Conservation (phyloP, 2,113 vertebrate genomes). For the Gopherus evgoodei region DNA sequence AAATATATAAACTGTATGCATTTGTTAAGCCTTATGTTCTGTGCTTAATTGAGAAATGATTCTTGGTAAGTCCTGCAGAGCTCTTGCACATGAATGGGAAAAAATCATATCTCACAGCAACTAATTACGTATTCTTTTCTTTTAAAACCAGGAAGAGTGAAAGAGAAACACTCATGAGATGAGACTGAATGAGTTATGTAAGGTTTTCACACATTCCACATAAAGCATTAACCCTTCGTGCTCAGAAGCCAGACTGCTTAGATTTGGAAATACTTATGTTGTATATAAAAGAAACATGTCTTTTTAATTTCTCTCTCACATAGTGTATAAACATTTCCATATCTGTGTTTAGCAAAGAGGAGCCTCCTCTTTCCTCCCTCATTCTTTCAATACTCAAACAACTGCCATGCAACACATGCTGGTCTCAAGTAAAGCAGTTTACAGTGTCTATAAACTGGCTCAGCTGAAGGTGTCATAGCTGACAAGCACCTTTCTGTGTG, state of each 20-base stretch:
- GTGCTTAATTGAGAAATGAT: conserved; percentile 78
- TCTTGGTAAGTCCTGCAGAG: conserved; percentile 76
- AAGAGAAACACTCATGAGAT: conserved; percentile 83
- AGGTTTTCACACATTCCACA: conserved; percentile 57
- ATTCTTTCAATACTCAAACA: not conserved
- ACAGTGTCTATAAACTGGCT: not conserved
- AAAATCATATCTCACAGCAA: conserved; percentile 77
- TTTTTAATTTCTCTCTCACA: not conserved
- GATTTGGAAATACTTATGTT: not conserved
- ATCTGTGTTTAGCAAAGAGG: not conserved
- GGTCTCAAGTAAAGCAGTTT: not conserved
- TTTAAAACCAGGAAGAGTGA: conserved; percentile 84
- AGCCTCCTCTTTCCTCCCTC: not conserved
- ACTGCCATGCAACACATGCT: not conserved
- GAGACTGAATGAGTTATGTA: conserved; percentile 79
- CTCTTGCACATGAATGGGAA: conserved; percentile 71
- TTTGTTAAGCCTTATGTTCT: conserved; percentile 51
- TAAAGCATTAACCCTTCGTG: conserved; percentile 72
- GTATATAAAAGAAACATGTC: not conserved
- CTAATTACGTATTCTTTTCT: conserved; percentile 84
- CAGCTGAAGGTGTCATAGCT: not conserved
- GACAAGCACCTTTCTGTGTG: not conserved
- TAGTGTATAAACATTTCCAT: rapidly evolving
- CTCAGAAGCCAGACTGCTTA: not conserved
- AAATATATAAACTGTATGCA: not conserved